Evolutionary conservation across 2,888 invertebrate species (phyloP).

Genomic region (Isoperla grammatica): DNA sequence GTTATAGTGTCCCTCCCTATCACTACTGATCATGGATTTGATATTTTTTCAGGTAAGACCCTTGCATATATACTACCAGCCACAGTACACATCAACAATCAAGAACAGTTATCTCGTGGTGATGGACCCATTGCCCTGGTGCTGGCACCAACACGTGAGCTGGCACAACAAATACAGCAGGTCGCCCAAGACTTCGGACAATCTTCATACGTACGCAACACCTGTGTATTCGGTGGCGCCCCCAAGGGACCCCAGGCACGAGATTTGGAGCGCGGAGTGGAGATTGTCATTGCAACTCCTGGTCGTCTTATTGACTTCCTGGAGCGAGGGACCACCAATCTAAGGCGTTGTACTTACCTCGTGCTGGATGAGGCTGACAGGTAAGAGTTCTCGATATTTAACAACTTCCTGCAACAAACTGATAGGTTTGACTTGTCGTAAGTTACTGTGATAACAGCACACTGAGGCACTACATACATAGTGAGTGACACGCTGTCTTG

Average conservation of each 20-base stretch:
- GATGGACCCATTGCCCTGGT: slow-evolving; percentile 93
- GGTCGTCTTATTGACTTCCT: slow-evolving; percentile 49
- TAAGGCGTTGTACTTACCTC: slow-evolving; percentile 44
- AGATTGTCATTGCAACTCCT: slow-evolving; percentile 50
- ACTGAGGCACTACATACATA: too few species aligned
- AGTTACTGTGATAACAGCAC: too few species aligned
- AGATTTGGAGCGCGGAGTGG: slow-evolving; percentile 42
- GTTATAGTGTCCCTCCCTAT: too few species aligned
- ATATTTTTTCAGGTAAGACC: slow-evolving; percentile 70
- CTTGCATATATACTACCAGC: slow-evolving; percentile 88
- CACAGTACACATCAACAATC: slow-evolving; percentile 90
- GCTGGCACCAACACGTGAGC: slow-evolving; percentile 81
- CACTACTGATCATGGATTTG: background rate
- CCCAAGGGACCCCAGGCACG: slow-evolving; percentile 69
- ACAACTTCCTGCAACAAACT: too few species aligned
- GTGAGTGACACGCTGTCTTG: too few species aligned
- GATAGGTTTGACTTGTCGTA: too few species aligned
- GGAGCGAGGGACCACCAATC: slow-evolving; percentile 39
- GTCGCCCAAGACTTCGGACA: slow-evolving; percentile 76
- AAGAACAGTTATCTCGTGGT: slow-evolving; percentile 74
- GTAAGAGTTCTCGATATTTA: too few species aligned
- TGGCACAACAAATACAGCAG: slow-evolving; percentile 87
- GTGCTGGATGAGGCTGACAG: slow-evolving; percentile 50
- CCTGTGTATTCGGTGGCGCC: slow-evolving; percentile 89
- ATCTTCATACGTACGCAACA: slow-evolving; percentile 68